Percentiles rank a stretch among this genome's conserved stretches.
Conservation (phyloP, 1,140 invertebrate genomes). For the Cherax quadricarinatus region DNA sequence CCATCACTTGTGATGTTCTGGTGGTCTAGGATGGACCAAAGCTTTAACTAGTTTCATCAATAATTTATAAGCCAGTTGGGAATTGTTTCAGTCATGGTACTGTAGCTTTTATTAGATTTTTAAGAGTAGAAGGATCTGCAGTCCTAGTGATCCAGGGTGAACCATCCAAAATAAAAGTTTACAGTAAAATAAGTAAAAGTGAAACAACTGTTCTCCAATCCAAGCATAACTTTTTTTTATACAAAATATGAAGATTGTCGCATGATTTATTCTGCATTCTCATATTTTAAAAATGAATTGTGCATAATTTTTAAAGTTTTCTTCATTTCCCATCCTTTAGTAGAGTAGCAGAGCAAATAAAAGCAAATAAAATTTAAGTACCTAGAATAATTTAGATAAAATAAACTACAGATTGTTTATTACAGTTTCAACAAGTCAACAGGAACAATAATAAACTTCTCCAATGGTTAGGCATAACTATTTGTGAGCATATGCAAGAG, state of each 20-base stretch:
- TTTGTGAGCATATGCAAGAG: slow-evolving; percentile 37
- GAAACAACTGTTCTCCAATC: slow-evolving; percentile 5
- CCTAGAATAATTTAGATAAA: slow-evolving; percentile 54
- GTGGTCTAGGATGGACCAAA: too few relatives aligned
- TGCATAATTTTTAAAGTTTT: background rate
- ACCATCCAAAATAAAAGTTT: background rate
- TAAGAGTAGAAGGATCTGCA: background rate
- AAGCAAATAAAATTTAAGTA: slow-evolving; percentile 52
- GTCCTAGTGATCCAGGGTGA: background rate
- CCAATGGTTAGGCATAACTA: slow-evolving; percentile 63
- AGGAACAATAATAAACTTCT: slow-evolving; percentile 58
- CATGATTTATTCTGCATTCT: slow-evolving; percentile 1
- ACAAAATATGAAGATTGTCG: slow-evolving; percentile 16
- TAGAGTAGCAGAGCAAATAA: slow-evolving; percentile 45
- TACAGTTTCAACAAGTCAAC: slow-evolving; percentile 60
- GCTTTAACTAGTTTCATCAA: too few relatives aligned
- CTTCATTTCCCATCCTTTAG: slow-evolving; percentile 42
- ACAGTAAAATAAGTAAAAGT: background rate
- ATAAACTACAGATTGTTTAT: slow-evolving; percentile 37
- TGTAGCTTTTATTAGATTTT: too few relatives aligned
- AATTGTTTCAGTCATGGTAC: too few relatives aligned
- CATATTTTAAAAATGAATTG: slow-evolving; percentile 11
- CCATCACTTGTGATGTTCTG: too few relatives aligned
- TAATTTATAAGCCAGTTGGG: too few relatives aligned
- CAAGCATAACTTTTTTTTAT: background rate